These are phyloP conservation scores for Dromiciops gliroides DNA, from an alignment of 2,113 vertebrate genomes.

Conservation along the genomic window DNA sequence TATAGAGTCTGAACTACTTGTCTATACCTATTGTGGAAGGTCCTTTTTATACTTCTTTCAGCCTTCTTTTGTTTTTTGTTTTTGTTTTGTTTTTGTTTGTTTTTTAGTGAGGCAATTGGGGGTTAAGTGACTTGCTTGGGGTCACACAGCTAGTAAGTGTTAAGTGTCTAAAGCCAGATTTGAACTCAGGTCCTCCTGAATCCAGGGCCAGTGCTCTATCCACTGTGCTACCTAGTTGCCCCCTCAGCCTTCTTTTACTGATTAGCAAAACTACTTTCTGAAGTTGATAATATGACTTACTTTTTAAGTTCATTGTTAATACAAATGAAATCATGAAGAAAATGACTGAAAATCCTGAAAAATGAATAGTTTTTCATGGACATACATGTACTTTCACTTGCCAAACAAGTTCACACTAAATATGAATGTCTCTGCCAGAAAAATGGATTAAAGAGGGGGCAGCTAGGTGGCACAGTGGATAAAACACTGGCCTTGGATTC, in stretches of 20 bases:
- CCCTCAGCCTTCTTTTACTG: conserved; percentile 46
- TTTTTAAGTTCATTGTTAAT: background rate
- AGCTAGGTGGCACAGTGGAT: too few relatives aligned
- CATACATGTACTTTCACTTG: conserved; percentile 5
- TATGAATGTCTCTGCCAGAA: background rate
- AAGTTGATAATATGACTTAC: conserved; percentile 45
- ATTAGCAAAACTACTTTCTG: conserved; percentile 51
- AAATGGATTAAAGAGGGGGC: conserved; percentile 31
- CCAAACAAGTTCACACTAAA: conserved; percentile 40
- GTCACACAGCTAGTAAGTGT: too few relatives aligned
- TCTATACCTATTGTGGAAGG: conserved; percentile 31
- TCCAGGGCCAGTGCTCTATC: too few relatives aligned
- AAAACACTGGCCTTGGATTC: too few relatives aligned
- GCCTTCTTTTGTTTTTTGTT: conserved; percentile 49
- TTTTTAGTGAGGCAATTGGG: too few relatives aligned
- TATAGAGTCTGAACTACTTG: conserved; percentile 3
- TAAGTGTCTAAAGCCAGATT: too few relatives aligned
- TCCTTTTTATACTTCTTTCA: conserved; percentile 25
- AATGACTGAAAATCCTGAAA: conserved; percentile 5
- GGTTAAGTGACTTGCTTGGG: too few relatives aligned
- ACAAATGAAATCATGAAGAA: background rate
- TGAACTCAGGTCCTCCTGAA: too few relatives aligned
- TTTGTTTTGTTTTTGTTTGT: too few relatives aligned
- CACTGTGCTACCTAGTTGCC: too few relatives aligned
- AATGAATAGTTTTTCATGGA: conserved; percentile 32